Evolutionary conservation across 1,140 invertebrate genomes (phyloP), one percentile per base, ranked within the genome.

Genomic region (Leptonema lineaticorne): DNA sequence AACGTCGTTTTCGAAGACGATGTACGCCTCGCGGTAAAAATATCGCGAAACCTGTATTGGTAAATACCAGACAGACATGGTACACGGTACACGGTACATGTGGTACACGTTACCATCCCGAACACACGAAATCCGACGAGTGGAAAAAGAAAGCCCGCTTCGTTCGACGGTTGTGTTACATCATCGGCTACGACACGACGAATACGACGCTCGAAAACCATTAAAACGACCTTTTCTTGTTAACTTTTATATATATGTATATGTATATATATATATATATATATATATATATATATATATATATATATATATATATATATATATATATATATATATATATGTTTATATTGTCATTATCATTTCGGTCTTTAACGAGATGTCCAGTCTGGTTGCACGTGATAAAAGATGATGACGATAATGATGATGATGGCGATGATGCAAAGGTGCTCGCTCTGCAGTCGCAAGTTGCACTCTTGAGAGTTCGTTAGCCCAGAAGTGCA

Each of bases 11-110:
- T 33, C 11, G 5, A 11, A 41, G 37, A 14, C 37, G 37, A 16
- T 41, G 11, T 16, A 41, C 37, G 30, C 30, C 37, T 41, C 37
- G 37, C 37, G 37, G 37, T 41, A 41, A 41, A 41, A 41, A 41
- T 41, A 41, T 41, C 37, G 37, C 37, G 37, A 41, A 41, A 41
- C 37, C 37, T 41, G 37, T 41, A 41, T 41, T 41, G 37, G 37
- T n/a, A 41, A 41, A 41, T 41, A 41, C 37, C 37, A 41, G 37
- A 41, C 37, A 16, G n/a, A n/a, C 37, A 33, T 11, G 30, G 30
- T 33, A 11, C 11, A 11, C n/a, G 30, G 30, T 33, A 33, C n/a
- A n/a, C n/a, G 11, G 30, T 33, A 33, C 5, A 16, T 41, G 9
- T 41, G 16, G 9, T 4, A 41, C 9, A n/a, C n/a, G n/a, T n/a